Evolutionary conservation across 2,888 invertebrate species (phyloP), one percentile per base, ranked within the genome.

Genomic region (Hecatera dysodea): DNA sequence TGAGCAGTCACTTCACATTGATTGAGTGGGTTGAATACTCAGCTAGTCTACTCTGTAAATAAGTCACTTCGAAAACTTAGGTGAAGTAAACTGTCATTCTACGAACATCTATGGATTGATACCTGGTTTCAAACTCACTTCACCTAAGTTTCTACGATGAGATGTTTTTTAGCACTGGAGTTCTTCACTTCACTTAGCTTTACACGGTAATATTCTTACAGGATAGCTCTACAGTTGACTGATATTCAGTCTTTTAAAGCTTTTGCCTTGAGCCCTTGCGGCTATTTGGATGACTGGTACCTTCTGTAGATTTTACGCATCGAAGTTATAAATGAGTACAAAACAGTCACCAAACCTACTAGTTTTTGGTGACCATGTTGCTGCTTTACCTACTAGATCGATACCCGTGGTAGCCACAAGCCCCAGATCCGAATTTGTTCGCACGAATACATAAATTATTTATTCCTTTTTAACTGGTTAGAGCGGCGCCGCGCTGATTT

Each of bases 401-500:
- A 36, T 15, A 36, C 19, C 12, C 15, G 15, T 22, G 7, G 1
- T 27, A 52, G 3, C 66, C 19, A 72, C 53, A 29, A 53, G 2
- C 36, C 22, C 8, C 46, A 68, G 6, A 33, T 44, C 17, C n/a
- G 33, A 72, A 57, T 22, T 36, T 29, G 39, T 50, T 48, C 63
- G 24, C n/a, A 24, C 33, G 29, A 57, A 48, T 29, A 67, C 39
- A 46, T 39, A 62, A 66, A 79, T 73, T 50, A 73, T 74, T 39
- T 63, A 77, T 67, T 60, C 48, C 53, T 48, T 39, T 61, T 62
- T 36, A 74, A 68, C 72, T 75, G 66, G 73, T 57, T 67, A 71
- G 46, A 53, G 24, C 24, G 67, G 64, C 82, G 70, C 67, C 74
- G 66, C 44, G 55, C 64, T 72, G 76, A 84, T 84, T 84, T 76